Conservation (phyloP, 64 coral and sea anemone genomes). For the Pocillopora verrucosa region DNA sequence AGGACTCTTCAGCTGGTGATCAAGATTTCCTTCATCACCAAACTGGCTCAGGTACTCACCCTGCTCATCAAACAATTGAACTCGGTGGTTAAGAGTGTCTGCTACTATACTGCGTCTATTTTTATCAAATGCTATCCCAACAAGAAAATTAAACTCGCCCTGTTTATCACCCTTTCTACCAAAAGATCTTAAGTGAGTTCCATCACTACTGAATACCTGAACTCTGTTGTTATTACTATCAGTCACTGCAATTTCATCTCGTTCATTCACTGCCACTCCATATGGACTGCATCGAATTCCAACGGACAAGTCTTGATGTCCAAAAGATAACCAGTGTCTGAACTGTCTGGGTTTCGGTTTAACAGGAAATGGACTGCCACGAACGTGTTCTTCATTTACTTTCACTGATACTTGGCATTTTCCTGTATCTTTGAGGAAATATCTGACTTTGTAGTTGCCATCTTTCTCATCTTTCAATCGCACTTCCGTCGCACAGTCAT, state of each 20-base stretch:
- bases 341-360: conserved; percentile 23
- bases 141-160: background rate
- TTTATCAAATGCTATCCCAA: conserved; percentile 1
- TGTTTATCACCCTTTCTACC: background rate
- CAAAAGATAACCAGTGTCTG: conserved; percentile 47
- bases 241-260: conserved; percentile 35
- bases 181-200: conserved; percentile 18
- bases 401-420: conserved; percentile 26
- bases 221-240: conserved; percentile 43
- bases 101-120: background rate
- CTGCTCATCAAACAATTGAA: background rate
- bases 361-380: conserved; percentile 48
- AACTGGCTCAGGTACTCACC: background rate
- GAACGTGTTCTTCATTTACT: conserved; percentile 28
- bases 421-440: conserved; percentile 30
- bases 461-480: background rate
- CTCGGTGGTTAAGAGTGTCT: conserved; percentile 5
- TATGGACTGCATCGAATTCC: conserved; percentile 12
- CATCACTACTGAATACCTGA: conserved; percentile 41
- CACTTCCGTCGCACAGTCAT: background rate
- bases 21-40: background rate
- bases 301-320: conserved; percentile 13
- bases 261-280: conserved; percentile 33
- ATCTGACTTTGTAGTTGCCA: background rate
- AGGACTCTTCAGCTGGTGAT: background rate